phyloP scores from a whole-genome alignment of 2,113 vertebrate species.

The Myotis brandtii region DNA sequence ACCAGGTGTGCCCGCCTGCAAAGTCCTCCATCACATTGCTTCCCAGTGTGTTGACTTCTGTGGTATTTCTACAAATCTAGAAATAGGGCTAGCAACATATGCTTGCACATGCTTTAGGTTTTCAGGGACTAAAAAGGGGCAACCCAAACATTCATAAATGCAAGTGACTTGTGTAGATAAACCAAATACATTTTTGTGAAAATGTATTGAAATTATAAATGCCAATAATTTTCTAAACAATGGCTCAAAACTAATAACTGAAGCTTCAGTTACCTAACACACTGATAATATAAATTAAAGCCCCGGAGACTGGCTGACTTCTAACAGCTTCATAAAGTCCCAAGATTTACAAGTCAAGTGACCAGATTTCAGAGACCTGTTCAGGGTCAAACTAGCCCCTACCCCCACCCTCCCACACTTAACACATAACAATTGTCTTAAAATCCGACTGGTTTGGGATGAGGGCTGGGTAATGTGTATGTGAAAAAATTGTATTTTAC shows the following conservation, averaged over 20 bases:
- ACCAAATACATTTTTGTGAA: constrained; percentile 40
- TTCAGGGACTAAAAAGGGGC: constrained; percentile 34
- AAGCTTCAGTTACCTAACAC: neutral
- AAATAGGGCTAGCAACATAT: constrained; percentile 39
- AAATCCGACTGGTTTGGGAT: neutral
- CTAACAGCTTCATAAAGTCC: neutral
- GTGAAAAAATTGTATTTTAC: neutral
- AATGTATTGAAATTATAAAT: constrained; percentile 63
- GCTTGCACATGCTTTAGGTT: constrained; percentile 22
- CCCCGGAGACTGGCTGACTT: neutral
- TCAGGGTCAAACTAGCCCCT: neutral
- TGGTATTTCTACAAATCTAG: constrained; percentile 39
- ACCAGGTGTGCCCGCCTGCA: neutral
- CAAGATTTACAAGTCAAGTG: neutral
- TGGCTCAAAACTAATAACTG: neutral
- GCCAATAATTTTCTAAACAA: constrained; percentile 26
- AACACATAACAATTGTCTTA: neutral
- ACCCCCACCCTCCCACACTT: neutral
- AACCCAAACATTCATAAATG: constrained; percentile 62
- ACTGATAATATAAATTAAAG: constrained; percentile 11
- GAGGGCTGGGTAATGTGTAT: neutral
- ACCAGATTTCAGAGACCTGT: constrained; percentile 4
- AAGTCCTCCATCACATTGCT: neutral
- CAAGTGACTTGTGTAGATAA: constrained; percentile 49
- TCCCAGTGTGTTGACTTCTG: neutral